Conservation (phyloP, 2,888 invertebrate genomes). For the Amiota communis region DNA sequence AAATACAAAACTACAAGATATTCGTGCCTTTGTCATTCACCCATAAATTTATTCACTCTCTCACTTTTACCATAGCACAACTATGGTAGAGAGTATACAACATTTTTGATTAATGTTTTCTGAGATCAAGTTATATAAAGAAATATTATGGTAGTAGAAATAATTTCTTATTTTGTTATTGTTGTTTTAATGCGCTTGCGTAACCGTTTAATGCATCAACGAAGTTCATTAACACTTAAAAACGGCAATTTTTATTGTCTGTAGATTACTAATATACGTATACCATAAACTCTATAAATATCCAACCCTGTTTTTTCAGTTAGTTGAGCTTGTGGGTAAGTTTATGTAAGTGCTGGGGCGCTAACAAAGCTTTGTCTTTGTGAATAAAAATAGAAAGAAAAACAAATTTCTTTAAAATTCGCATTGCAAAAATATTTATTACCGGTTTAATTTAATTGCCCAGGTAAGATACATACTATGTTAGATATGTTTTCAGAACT, state of each 20-base stretch:
- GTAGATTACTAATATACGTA: no score
- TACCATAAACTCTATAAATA: no score
- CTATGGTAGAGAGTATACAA: no score
- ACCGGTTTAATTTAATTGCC: not conserved
- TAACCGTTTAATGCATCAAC: conserved; percentile 18
- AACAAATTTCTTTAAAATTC: not conserved
- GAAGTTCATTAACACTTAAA: conserved; percentile 18
- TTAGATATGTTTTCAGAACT: no score
- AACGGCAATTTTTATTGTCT: not conserved
- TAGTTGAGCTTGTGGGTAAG: no score
- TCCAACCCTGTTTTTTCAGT: no score
- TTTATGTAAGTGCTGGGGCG: no score
- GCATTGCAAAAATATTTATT: not conserved
- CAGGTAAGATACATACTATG: no score
- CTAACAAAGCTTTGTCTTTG: no score
- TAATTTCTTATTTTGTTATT: no score
- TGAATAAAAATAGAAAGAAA: not conserved
- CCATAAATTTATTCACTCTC: conserved; percentile 43
- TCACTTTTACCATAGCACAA: conserved; percentile 35
- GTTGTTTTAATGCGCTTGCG: conserved; percentile 7
- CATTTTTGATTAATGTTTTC: no score
- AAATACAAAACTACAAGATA: conserved; percentile 17
- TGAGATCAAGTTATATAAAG: not conserved
- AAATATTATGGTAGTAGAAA: not conserved
- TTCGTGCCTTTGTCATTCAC: conserved; percentile 55